These are phyloP conservation scores for Scyliorhinus canicula DNA, from an alignment of 2,797 vertebrate genomes.

Conservation along the genomic window DNA sequence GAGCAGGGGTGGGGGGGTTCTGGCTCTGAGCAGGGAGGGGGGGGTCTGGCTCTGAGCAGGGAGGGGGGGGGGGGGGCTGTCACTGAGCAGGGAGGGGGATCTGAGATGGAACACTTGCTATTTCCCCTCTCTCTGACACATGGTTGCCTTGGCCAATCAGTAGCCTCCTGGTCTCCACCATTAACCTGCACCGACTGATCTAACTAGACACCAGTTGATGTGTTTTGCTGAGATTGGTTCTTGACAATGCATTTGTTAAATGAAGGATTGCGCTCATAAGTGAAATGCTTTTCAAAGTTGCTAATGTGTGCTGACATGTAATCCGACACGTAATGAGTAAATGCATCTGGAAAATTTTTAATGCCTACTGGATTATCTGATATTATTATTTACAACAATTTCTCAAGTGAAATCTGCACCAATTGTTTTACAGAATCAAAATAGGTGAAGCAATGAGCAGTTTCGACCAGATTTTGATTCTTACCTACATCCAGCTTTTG, in stretches of 20 bases:
- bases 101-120: neutral
- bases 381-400: neutral
- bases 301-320: too few relatives aligned
- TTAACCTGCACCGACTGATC: neutral
- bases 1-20: neutral
- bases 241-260: neutral
- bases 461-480: neutral
- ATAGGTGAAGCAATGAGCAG: neutral
- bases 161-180: neutral
- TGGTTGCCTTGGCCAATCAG: neutral
- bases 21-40: neutral
- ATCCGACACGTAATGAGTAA: neutral
- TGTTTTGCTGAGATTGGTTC: too few relatives aligned
- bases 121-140: neutral
- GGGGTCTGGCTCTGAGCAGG: neutral
- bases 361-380: neutral
- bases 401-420: neutral
- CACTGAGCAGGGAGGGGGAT: slow-evolving; percentile 37
- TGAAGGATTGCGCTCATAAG: neutral
- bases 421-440: neutral
- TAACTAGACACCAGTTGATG: too few relatives aligned
- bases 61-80: neutral
- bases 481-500: neutral
- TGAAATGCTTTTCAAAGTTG: neutral
- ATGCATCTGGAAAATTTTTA: neutral